Conservation (phyloP, 2,888 invertebrate genomes). For the Drosophila histrio region DNA sequence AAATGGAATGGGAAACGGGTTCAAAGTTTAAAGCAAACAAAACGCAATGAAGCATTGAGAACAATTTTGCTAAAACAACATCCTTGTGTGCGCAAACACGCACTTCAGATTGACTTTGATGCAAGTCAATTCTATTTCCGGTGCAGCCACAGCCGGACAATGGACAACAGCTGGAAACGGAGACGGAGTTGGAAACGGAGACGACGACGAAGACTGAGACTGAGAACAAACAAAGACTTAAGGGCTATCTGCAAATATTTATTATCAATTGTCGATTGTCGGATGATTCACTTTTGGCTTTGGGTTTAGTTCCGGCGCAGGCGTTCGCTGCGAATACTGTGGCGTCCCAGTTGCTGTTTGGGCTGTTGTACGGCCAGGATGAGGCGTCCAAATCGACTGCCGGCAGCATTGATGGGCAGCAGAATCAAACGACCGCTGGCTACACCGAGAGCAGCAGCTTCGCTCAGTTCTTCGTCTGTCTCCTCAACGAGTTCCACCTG, state of each 20-base stretch:
- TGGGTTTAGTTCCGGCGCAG: slow-evolving; percentile 48
- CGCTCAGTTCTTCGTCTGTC: slow-evolving; percentile 41
- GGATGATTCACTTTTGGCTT: slow-evolving; percentile 2
- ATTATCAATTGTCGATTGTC: slow-evolving; percentile 24
- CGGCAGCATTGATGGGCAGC: slow-evolving; percentile 65
- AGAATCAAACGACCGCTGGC: slow-evolving; percentile 77
- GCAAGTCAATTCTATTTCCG: slow-evolving; percentile 60
- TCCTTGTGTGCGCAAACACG: slow-evolving; percentile 37
- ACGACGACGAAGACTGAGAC: neutral
- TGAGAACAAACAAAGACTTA: slow-evolving; percentile 33
- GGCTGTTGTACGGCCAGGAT: slow-evolving; percentile 64
- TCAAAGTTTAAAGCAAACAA: slow-evolving; percentile 49
- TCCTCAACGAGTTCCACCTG: slow-evolving; percentile 75
- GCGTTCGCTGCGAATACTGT: slow-evolving; percentile 61
- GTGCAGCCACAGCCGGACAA: slow-evolving; percentile 19
- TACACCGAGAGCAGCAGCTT: slow-evolving; percentile 44
- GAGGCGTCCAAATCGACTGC: slow-evolving; percentile 66
- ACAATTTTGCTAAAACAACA: slow-evolving; percentile 61
- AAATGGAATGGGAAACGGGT: neutral
- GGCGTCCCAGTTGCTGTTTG: slow-evolving; percentile 26
- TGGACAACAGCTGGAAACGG: slow-evolving; percentile 2
- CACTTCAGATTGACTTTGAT: slow-evolving; percentile 37
- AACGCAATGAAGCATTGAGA: slow-evolving; percentile 60
- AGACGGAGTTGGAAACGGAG: neutral
- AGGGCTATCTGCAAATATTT: slow-evolving; percentile 53